Conservation (phyloP, 1,140 invertebrate species). For the Danaus plexippus region DNA sequence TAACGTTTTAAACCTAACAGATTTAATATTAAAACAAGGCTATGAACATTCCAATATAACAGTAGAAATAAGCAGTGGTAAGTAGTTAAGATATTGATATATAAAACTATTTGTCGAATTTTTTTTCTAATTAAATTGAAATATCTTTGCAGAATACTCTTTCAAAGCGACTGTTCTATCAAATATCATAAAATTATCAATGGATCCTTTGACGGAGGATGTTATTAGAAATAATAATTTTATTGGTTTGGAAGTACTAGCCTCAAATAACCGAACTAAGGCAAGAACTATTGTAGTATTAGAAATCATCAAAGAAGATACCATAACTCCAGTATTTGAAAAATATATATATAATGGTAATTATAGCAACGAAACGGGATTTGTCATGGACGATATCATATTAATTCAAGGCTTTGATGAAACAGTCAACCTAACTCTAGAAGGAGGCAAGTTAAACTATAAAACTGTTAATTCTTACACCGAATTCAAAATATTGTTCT, state of each 20-base stretch:
- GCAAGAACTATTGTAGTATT: constrained; percentile 27
- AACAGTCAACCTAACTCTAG: constrained; percentile 19
- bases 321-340: constrained; percentile 30
- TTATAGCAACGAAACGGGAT: constrained; percentile 16
- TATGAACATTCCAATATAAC: constrained; percentile 21
- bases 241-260: constrained; percentile 30
- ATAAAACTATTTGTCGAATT: no score
- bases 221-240: constrained; percentile 31
- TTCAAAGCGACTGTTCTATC: constrained; percentile 24
- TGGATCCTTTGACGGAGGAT: constrained; percentile 24
- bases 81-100: neutral
- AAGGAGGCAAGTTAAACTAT: constrained; percentile 31
- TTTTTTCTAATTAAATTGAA: neutral
- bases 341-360: constrained; percentile 27
- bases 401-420: constrained; percentile 36
- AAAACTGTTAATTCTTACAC: neutral
- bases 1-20: constrained; percentile 21
- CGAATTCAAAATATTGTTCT: no score
- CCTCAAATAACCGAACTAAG: constrained; percentile 23
- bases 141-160: constrained; percentile 30
- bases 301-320: constrained; percentile 43
- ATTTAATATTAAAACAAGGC: constrained; percentile 29
- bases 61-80: constrained; percentile 27
- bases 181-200: constrained; percentile 28
- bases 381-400: constrained; percentile 27